Base-by-base conservation (phyloP, 2,888 invertebrate genomes). In the Drosophila paramelanica region DNA sequence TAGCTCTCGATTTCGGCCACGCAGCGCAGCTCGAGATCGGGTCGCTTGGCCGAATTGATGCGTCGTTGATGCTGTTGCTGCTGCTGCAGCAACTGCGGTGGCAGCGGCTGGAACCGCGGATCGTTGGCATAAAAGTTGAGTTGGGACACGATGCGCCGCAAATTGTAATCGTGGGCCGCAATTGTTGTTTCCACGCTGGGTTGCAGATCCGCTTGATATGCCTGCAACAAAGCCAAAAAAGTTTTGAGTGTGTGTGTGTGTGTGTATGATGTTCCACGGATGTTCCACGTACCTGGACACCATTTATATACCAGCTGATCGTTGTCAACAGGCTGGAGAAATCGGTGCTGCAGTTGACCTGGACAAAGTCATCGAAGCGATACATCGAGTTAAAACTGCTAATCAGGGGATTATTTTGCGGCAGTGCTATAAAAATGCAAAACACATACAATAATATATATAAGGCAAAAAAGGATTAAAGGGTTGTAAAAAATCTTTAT, bases 291-390 rank as follows among this genome's bases (percentile, higher is more conserved):
- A 92, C 92, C 90, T 89, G 83, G 13, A 89, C 76, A 39, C 88
- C 90, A 74, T 92, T 92, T 46, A 92, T 89, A 49, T 88, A 91
- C 92, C 92, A 92, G 13, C 85, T 86, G 11, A 92, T 76, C 17
- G 77, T 79, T 31, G 91, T 90, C 55, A 89, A 77, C 20, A 91
- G 89, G 72, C 90, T 92, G 23, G 92, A 90, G 65, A 89, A 91
- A 66, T 92, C 92, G 6, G 92, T 90, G 71, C 90, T 90, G 67
- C 92, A 92, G 68, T 92, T 92, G 51, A 91, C 91, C 60, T 85
- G 81, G 47, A 92, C 89, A 60, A 90, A 90, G 67, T 92, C 92
- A 77, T 91, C 89, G 23, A 89, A 74, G 17, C 77, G 85, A 57
- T 92, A 92, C 71, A 83, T 88, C 13, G 87, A 81, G 59, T 85